phyloP scores from a whole-genome alignment of 2,113 vertebrate species.

The Cynopterus brachyotis region DNA sequence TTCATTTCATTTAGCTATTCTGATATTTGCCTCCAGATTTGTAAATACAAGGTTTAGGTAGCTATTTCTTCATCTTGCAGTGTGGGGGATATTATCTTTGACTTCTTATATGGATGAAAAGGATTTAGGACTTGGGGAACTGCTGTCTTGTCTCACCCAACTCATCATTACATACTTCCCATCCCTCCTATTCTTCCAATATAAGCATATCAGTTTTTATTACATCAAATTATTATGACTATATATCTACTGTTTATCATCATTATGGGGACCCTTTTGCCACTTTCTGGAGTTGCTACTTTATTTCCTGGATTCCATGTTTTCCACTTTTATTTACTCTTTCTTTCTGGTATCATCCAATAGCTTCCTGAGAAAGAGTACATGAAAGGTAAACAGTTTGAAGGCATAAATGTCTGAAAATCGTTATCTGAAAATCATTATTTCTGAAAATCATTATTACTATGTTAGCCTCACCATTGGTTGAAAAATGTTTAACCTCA shows the following conservation, averaged over 20 bases:
- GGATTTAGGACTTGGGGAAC: not conserved
- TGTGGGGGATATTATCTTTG: not conserved
- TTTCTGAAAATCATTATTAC: not conserved
- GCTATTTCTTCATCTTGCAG: not conserved
- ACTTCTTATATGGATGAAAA: not conserved
- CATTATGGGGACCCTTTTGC: not conserved
- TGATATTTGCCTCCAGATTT: conserved; percentile 3
- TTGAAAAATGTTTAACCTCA: not conserved
- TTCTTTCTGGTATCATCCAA: not conserved
- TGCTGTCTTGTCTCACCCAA: not conserved
- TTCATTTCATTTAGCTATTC: not conserved
- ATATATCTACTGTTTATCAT: not conserved
- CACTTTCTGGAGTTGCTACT: not conserved
- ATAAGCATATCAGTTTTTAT: not conserved
- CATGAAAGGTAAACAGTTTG: not conserved
- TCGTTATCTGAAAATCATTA: not conserved
- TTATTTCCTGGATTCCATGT: not conserved
- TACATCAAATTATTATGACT: not conserved
- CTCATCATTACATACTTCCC: not conserved
- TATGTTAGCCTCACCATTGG: not conserved
- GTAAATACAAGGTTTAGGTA: not conserved
- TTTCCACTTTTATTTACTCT: not conserved
- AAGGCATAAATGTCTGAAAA: not conserved
- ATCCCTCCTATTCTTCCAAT: not conserved
- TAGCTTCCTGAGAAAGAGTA: not conserved